Evolutionary conservation across 2,888 invertebrate genomes (phyloP).

Genomic region (Cyaniris semiargus): DNA sequence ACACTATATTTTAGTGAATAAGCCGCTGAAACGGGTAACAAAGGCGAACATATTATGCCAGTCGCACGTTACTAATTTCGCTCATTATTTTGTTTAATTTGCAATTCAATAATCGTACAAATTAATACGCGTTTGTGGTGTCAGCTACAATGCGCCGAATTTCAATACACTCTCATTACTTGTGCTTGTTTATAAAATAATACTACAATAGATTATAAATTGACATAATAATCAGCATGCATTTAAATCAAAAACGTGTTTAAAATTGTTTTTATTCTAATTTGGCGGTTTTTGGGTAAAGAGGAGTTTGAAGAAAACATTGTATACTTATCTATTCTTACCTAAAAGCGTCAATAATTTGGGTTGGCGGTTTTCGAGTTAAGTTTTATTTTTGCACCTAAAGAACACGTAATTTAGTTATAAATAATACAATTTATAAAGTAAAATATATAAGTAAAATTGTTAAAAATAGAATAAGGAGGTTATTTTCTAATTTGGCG

Average conservation of each 20-base stretch:
- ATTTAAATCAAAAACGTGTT: neutral
- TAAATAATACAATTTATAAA: too few species aligned
- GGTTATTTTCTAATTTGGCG: neutral
- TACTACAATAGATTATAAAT: neutral
- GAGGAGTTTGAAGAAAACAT: neutral
- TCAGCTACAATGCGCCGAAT: conserved; percentile 30
- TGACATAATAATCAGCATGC: neutral
- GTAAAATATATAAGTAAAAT: too few species aligned
- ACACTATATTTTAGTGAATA: neutral
- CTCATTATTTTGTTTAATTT: conserved; percentile 29
- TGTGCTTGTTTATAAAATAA: conserved; percentile 15
- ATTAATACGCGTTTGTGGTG: conserved; percentile 30
- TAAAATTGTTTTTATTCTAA: neutral
- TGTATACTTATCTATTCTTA: too few species aligned
- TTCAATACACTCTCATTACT: conserved; percentile 29
- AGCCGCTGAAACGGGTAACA: neutral
- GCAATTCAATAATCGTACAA: conserved; percentile 31
- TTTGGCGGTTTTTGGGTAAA: neutral
- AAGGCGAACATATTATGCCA: conserved; percentile 13
- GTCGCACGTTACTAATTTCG: conserved; percentile 23
- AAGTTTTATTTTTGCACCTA: too few species aligned
- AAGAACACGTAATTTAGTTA: too few species aligned
- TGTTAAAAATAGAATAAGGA: too few species aligned
- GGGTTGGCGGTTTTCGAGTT: too few species aligned
- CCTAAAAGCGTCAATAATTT: too few species aligned